phyloP scores from a whole-genome alignment of 2,797 vertebrate species.

The Cyclura pinguis region DNA sequence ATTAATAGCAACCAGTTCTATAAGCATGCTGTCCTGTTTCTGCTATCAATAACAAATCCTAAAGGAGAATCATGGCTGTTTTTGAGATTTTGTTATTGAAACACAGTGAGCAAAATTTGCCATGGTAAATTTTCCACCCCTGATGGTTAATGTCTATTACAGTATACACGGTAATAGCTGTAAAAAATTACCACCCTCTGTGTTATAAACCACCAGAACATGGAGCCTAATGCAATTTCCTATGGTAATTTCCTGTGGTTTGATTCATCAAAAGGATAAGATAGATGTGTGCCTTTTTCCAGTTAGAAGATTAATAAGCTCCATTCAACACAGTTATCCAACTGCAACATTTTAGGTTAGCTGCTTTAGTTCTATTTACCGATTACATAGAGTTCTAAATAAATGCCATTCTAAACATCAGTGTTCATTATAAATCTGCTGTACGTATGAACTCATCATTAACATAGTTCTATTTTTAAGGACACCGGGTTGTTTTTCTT shows the following conservation, averaged over 20 bases:
- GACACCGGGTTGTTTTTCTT: not conserved
- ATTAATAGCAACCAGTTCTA: not conserved
- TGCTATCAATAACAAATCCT: conserved; percentile 31
- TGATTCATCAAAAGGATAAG: conserved; percentile 48
- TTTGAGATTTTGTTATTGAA: conserved; percentile 46
- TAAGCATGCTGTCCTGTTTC: not conserved
- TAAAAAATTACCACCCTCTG: conserved; percentile 53
- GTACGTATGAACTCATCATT: conserved; percentile 14
- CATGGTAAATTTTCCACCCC: conserved; percentile 33
- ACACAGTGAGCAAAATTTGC: conserved; percentile 28
- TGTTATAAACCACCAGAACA: conserved; percentile 48
- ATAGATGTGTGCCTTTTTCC: conserved; percentile 45
- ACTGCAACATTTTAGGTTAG: conserved; percentile 45
- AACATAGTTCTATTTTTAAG: conserved; percentile 17
- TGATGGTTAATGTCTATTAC: conserved; percentile 41
- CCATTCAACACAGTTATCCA: conserved; percentile 38
- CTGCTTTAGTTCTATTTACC: conserved; percentile 26
- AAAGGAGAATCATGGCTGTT: conserved; percentile 9
- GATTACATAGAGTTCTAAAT: conserved; percentile 19
- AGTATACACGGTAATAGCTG: conserved; percentile 39
- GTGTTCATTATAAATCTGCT: conserved; percentile 17
- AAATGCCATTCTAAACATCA: not conserved
- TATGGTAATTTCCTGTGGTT: conserved; percentile 49
- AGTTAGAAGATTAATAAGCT: conserved; percentile 37
- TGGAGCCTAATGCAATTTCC: conserved; percentile 61